Evolutionary conservation across 2,888 invertebrate genomes (phyloP).

Genomic region (Thera obeliscata): DNA sequence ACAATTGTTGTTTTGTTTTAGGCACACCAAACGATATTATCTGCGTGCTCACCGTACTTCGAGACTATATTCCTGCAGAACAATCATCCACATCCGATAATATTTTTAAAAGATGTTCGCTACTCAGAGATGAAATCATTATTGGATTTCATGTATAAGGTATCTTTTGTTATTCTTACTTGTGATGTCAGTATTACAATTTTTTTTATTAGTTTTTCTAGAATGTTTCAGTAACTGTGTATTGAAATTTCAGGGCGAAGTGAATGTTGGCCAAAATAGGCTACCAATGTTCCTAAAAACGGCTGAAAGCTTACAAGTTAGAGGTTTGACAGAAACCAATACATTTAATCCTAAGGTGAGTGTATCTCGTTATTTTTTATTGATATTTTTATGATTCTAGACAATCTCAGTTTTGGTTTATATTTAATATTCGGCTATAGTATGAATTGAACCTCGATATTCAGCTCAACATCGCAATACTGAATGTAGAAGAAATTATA

Average conservation of each 20-base stretch:
- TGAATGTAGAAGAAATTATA: too few relatives aligned
- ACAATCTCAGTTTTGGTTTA: neutral
- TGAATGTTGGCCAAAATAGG: constrained; percentile 95
- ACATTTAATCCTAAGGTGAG: constrained; percentile 84
- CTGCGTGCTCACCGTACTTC: constrained; percentile 97
- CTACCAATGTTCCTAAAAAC: constrained; percentile 96
- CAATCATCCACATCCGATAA: constrained; percentile 95
- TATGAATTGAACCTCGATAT: neutral
- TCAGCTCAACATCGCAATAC: neutral
- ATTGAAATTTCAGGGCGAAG: constrained; percentile 86
- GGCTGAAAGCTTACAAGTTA: constrained; percentile 94
- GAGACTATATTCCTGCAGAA: constrained; percentile 96
- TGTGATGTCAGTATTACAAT: constrained; percentile 19
- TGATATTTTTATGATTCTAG: constrained; percentile 2
- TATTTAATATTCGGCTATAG: neutral
- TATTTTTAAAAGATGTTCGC: constrained; percentile 96
- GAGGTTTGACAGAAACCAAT: constrained; percentile 95
- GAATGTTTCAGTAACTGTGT: constrained; percentile 6
- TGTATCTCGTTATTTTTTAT: constrained; percentile 2
- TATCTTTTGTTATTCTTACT: constrained; percentile 54
- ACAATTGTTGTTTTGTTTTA: constrained; percentile 73
- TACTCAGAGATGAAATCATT: constrained; percentile 95
- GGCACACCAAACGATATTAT: constrained; percentile 96
- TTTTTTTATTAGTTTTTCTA: constrained; percentile 8
- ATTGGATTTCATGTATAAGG: constrained; percentile 97